Base-by-base conservation (phyloP, 2,888 invertebrate species). In the Gortyna flavago region DNA sequence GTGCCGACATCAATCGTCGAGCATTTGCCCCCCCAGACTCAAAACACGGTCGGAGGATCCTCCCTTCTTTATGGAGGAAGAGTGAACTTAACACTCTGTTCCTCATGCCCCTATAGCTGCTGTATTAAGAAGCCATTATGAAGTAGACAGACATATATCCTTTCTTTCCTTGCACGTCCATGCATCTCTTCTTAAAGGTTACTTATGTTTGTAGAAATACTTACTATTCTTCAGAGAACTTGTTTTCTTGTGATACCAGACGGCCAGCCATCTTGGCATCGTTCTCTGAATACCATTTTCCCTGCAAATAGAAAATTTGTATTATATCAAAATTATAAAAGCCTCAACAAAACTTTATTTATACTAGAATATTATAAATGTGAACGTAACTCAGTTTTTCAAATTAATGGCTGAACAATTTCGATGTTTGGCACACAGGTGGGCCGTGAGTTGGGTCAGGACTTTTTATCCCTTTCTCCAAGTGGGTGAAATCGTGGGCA, bases 201-300 rank as follows among this genome's bases (percentile, higher is more conserved):
- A 9, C 38, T 9, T 35, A 38, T 38, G 38, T 38, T 38, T 38
- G 38, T 38, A 38, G 38, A 8, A 38, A 51, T 51, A 59, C 61
- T 93, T 91, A 96, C 96, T 93, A 96, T 90, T 96, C 96, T 32
- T 96, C 95, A 21, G 96, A 95, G 85, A 97, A 96, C 88, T 95
- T 95, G 85, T 97, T 97, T 84, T 97, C 97, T 90, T 97, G 97
- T 16, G 97, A 96, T 81, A 97, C 95, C 83, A 97, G 92, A 86
- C 97, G 95, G 79, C 97, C 97, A 62, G 96, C 95, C 94, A 97
- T 95, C 91, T 96, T 97, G 3, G 95, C 95, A 87, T 97, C 97
- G 87, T 97, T 97, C 87, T 97, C 97, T 66, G 94, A 92, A 90
- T 95, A 97, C 97, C 97, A 97, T 83, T 95, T 95, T 65, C 97